Base-by-base conservation (phyloP, 1,140 invertebrate genomes). In the Aporrectodea caliginosa region DNA sequence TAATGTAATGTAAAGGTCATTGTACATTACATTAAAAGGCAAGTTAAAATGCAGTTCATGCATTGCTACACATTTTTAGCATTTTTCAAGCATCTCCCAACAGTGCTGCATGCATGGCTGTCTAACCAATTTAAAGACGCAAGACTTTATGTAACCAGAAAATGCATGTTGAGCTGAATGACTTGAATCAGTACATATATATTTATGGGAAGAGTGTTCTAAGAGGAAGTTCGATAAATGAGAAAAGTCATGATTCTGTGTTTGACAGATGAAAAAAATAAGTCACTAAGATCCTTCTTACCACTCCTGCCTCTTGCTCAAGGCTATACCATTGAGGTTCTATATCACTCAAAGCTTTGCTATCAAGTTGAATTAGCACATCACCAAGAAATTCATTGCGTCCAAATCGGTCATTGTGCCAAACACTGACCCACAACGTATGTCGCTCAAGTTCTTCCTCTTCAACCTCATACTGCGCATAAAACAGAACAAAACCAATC, bases 361-460 rank as follows among this genome's bases (percentile, higher is more conserved):
- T 84, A 75, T 86, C 85, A 78, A 88, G 83, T 71, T 86, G 84
- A 22, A 98, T 92, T 87, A 93, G 92, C 29, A 98, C 95, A 91
- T 98, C 96, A 12, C 96, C 97, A 0, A 98, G 91, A 89, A 98
- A 98, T 89, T 98, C 95, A 89, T 98, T 98, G 32, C 95, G 91
- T 0, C 96, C 96, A 90, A 98, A 97, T 92, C 96, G 96, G 88
- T 98, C 97, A 82, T 94, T 95, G 89, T 98, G 95, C 96, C 97
- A 98, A 1, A 97, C 96, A 43, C 94, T 95, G 32, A 98, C 88
- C 96, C 95, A 98, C 75, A 98, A 88, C 1, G 94, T 95, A 83
- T 95, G 91, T 71, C 92, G 92, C 85, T 96, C 94, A 85, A 98
- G 89, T 83, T 95, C 94, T 87, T 93, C 93, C 78, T 96, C 90